Percentiles rank a stretch among this genome's conserved stretches.
These are phyloP conservation scores for Eupithecia pulchellata DNA, from an alignment of 2,888 invertebrate species.

Conservation along the genomic window DNA sequence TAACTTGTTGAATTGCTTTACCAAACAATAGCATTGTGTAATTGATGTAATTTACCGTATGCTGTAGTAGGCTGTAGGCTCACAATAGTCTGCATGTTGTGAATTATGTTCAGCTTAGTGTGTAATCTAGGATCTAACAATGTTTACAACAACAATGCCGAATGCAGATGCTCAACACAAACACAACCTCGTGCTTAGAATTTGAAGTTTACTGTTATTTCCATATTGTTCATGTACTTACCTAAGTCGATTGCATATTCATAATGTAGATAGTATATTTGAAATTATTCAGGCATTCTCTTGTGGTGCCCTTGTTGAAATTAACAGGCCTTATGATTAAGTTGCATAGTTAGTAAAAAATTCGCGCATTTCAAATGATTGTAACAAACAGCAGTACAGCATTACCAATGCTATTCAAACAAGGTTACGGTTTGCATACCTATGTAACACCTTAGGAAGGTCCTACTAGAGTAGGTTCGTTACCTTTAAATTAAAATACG, in stretches of 20 bases:
- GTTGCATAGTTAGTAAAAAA: background rate
- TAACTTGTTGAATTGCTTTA: slow-evolving; percentile 50
- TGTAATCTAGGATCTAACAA: slow-evolving; percentile 23
- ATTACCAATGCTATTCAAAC: background rate
- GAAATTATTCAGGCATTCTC: slow-evolving; percentile 14
- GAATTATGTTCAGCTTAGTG: slow-evolving; percentile 20
- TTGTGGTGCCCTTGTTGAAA: slow-evolving; percentile 43
- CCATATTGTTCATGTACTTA: slow-evolving; percentile 20
- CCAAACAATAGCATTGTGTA: slow-evolving; percentile 33
- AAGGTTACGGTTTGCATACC: no score
- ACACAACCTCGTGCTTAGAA: slow-evolving; percentile 26
- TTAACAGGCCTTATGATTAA: slow-evolving; percentile 50
- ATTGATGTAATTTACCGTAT: slow-evolving; percentile 23
- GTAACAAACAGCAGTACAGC: background rate
- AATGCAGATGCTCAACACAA: slow-evolving; percentile 24
- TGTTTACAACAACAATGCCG: slow-evolving; percentile 35
- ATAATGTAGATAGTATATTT: slow-evolving; percentile 7
- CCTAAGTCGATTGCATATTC: slow-evolving; percentile 30
- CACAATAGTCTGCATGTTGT: slow-evolving; percentile 16
- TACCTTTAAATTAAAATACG: no score
- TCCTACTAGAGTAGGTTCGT: no score
- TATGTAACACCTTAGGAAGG: no score
- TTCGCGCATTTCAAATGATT: background rate
- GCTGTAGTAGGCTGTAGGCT: slow-evolving; percentile 8
- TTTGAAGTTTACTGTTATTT: slow-evolving; percentile 18